These are phyloP conservation scores for Hydractinia echinata DNA, from an alignment of 30 jellyfish, hydroid and myxozoan genomes.

Conservation along the genomic window DNA sequence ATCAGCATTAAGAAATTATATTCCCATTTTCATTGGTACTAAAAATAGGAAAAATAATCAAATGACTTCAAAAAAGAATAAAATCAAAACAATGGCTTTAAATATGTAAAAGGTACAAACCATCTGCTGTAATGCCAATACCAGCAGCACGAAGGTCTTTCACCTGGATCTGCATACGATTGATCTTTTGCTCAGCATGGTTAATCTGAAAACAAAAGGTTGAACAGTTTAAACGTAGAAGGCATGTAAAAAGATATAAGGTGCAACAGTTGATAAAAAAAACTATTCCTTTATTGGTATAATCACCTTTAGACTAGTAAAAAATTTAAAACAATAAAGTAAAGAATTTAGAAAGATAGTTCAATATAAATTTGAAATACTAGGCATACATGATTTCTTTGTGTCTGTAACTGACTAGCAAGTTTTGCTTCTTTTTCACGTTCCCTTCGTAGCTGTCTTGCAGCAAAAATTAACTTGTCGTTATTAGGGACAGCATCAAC, in stretches of 20 bases:
- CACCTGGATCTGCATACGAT: conserved; percentile 57
- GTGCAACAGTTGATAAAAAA: too few species aligned
- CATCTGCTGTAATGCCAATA: conserved; percentile 88
- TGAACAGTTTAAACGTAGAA: neutral
- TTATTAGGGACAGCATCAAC: conserved; percentile 70
- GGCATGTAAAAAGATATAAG: too few species aligned
- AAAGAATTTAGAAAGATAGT: too few species aligned
- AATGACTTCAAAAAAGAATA: too few species aligned
- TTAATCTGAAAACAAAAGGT: conserved; percentile 38
- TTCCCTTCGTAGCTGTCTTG: conserved; percentile 67
- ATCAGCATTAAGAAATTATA: neutral
- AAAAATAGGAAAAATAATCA: neutral
- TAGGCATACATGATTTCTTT: conserved; percentile 54
- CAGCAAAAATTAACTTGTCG: conserved; percentile 54
- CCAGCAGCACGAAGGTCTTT: conserved; percentile 74
- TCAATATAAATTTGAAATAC: too few species aligned
- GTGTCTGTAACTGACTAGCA: conserved; percentile 57
- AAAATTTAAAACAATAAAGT: neutral
- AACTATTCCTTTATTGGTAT: neutral
- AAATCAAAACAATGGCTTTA: neutral
- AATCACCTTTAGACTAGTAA: neutral
- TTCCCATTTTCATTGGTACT: neutral
- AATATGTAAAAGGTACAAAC: conserved; percentile 19
- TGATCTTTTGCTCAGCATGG: conserved; percentile 79
- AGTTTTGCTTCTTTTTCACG: conserved; percentile 59